Evolutionary conservation across 2,888 invertebrate genomes (phyloP).

Genomic region (Zaprionus obscuricornis): DNA sequence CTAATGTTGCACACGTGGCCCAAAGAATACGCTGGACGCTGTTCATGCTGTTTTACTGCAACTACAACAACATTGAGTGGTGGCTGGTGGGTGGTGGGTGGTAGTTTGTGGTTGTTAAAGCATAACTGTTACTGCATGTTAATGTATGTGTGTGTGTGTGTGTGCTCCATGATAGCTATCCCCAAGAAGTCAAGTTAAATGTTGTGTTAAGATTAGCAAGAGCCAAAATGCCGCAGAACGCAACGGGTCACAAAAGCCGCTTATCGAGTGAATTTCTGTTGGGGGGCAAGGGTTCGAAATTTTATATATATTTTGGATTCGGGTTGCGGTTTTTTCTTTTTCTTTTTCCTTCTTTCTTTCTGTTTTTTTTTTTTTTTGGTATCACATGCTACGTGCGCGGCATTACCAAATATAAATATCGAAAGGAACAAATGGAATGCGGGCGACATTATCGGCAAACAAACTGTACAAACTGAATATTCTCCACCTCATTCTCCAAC

Average conservation of each 20-base stretch:
- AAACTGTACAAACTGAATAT: conserved; percentile 31
- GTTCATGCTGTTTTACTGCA: too few species aligned
- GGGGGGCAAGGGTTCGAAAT: conserved; percentile 3
- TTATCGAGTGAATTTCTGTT: conserved; percentile 46
- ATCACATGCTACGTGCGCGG: conserved; percentile 54
- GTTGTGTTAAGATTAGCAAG: conserved; percentile 75
- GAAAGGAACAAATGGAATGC: conserved; percentile 35
- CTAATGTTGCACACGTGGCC: conserved; percentile 79
- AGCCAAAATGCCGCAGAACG: conserved; percentile 34
- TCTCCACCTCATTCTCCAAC: conserved; percentile 1
- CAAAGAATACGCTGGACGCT: conserved; percentile 48
- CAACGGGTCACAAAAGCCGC: conserved; percentile 68
- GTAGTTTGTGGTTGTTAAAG: conserved; percentile 10
- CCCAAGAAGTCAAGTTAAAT: conserved; percentile 60
- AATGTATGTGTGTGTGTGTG: conserved; percentile 5
- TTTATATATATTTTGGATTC: conserved; percentile 6
- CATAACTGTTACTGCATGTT: too few species aligned
- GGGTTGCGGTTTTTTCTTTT: conserved; percentile 11
- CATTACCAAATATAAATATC: conserved; percentile 57
- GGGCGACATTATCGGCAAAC: conserved; percentile 63
- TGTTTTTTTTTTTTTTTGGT: conserved; percentile 12
- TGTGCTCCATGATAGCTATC: conserved; percentile 48
- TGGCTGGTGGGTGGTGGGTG: conserved; percentile 44
- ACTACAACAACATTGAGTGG: too few species aligned
- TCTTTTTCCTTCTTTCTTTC: too few species aligned